phyloP scores from a whole-genome alignment of 2,797 vertebrate genomes.

The Labroides dimidiatus region DNA sequence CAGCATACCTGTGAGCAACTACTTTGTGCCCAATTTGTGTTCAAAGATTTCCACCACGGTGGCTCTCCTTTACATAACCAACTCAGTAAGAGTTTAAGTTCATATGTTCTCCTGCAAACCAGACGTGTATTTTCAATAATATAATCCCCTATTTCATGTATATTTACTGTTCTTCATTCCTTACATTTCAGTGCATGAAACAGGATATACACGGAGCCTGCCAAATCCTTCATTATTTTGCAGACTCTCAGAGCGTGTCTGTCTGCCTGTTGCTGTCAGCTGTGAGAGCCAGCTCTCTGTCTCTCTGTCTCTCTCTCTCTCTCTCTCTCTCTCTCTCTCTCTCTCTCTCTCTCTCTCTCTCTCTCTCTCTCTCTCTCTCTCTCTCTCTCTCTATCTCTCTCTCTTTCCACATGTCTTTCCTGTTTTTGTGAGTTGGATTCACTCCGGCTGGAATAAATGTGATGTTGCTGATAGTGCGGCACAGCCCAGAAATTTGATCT shows the following conservation, averaged over 20 bases:
- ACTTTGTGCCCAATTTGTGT: not conserved
- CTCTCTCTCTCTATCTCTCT: not conserved
- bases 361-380: not conserved
- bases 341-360: not conserved
- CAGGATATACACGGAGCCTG: not conserved
- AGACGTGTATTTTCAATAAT: slow-evolving; percentile 18
- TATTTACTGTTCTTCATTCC: slow-evolving; percentile 30
- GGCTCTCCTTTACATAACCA: slow-evolving; percentile 10
- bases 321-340: not conserved
- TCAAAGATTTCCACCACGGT: not conserved
- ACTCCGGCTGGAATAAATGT: slow-evolving; percentile 32
- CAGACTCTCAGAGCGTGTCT: slow-evolving; percentile 2
- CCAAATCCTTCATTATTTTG: slow-evolving; percentile 1
- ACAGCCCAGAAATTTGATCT: slow-evolving; percentile 3
- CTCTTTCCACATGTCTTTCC: slow-evolving; percentile 62
- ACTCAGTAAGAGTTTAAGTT: slow-evolving; percentile 6
- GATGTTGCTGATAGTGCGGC: slow-evolving; percentile 23
- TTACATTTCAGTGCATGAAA: slow-evolving; percentile 22
- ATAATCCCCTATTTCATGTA: not conserved
- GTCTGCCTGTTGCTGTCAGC: not conserved
- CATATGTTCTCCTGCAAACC: slow-evolving; percentile 19
- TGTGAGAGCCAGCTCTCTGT: slow-evolving; percentile 9
- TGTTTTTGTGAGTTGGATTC: slow-evolving; percentile 58
- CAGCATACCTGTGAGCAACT: not conserved
- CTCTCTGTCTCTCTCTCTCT: slow-evolving; percentile 25